Percentiles rank a stretch among this genome's conserved stretches.
These are phyloP conservation scores for Miltochrista miniata DNA, from an alignment of 2,888 invertebrate genomes.

Conservation along the genomic window DNA sequence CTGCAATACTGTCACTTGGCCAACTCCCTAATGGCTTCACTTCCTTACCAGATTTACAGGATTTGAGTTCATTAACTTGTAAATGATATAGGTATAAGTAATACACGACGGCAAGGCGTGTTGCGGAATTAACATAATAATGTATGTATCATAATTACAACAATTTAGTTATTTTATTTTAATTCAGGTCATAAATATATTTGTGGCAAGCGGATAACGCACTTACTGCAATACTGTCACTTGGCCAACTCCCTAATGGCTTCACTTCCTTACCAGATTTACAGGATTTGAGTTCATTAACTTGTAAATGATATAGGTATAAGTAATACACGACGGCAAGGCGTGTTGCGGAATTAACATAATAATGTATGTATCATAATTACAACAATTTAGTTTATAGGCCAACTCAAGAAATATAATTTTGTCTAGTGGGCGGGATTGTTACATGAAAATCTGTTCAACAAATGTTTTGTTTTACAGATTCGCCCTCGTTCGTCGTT, in stretches of 20 bases:
- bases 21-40: background rate
- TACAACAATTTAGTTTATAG: background rate
- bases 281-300: background rate
- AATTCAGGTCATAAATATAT: too few relatives aligned
- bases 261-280: background rate
- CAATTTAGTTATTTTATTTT: background rate
- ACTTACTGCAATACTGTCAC: too few relatives aligned
- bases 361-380: background rate
- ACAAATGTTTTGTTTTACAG: too few relatives aligned
- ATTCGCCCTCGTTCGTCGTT: too few relatives aligned
- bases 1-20: too few relatives aligned
- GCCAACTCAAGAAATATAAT: background rate
- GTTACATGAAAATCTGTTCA: too few relatives aligned
- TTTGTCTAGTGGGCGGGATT: too few relatives aligned
- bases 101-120: background rate
- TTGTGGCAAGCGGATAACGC: too few relatives aligned
- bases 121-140: background rate
- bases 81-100: background rate
- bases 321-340: background rate
- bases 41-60: conserved; percentile 1
- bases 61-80: background rate
- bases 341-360: background rate
- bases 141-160: background rate
- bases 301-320: background rate
- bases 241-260: too few relatives aligned